Base-by-base conservation (phyloP, 2,888 invertebrate species). In the Plusia festucae region DNA sequence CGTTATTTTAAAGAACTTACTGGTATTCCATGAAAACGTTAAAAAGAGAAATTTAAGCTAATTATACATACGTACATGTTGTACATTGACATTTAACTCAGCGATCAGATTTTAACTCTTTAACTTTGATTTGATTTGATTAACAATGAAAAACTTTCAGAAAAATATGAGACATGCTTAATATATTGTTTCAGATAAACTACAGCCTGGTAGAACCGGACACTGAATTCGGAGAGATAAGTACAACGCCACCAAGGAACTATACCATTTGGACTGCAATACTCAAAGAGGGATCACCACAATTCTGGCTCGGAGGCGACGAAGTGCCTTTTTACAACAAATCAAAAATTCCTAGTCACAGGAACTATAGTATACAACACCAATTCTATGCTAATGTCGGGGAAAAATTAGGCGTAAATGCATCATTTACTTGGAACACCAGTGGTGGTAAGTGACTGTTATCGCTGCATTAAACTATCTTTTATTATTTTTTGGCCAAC, bases 371-470 rank as follows among this genome's bases (percentile, higher is more conserved):
- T 4, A 60, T 87, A 0, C 60, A 73, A 0, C 20, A 77, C 4
- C 11, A 56, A 3, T 78, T 76, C 22, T 7, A 9, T 1, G 34
- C 0, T 8, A 46, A 24, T 51, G 11, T 1, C 6, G 2, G 52
- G 1, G 15, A 65, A 16, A 49, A 1, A 0, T 52, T 57, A 2
- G 6, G 6, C 30, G 22, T 77, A 15, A 60, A 57, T 51, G 79
- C 57, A 0, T 32, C 53, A 5, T 65, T 86, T 34, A 68, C 64
- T 5, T 86, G 86, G 86, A 83, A 85, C 22, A 66, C 70, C 8
- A 83, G 68, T 63, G 87, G 86, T 63, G 85, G 93, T 93, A 69
- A 86, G 86, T 82, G 16, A 0, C 15, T 53, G 56, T 66, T 5
- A 32, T 18, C 1, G 16, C 2, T 16, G 7, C 0, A 8, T 46